Evolutionary conservation across 2,888 invertebrate species (phyloP).

Genomic region (Harmothoe impar): DNA sequence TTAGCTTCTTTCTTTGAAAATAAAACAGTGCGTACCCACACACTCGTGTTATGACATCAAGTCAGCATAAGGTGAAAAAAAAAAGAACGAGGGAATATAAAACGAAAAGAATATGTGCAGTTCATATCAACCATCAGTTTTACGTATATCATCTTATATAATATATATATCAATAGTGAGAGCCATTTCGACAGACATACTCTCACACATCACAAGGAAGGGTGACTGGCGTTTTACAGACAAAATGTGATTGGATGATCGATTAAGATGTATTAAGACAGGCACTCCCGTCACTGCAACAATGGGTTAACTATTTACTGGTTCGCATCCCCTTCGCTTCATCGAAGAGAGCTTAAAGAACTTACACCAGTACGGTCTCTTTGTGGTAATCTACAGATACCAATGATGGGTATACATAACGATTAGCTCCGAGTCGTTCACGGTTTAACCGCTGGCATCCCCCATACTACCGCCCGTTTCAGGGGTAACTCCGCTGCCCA

Average conservation of each 20-base stretch:
- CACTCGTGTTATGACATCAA: neutral
- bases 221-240: constrained; percentile 34
- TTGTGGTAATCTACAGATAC: neutral
- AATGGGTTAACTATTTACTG: neutral
- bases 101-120: neutral
- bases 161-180: constrained; percentile 27
- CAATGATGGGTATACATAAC: neutral
- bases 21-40: neutral
- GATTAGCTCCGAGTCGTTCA: neutral
- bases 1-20: neutral
- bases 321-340: neutral
- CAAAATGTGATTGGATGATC: constrained; percentile 42
- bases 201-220: constrained; percentile 42
- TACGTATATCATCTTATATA: neutral
- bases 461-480: no score
- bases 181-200: constrained; percentile 26
- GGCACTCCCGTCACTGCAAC: neutral
- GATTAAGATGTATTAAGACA: constrained; percentile 24
- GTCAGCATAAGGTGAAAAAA: constrained; percentile 10
- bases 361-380: neutral
- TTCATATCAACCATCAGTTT: neutral
- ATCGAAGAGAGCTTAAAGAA: neutral
- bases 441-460: no score
- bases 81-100: neutral
- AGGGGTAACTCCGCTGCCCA: no score